Evolutionary conservation across 2,113 vertebrate species (phyloP), one percentile per base, ranked within the genome.

Genomic region (Elachura formosa): DNA sequence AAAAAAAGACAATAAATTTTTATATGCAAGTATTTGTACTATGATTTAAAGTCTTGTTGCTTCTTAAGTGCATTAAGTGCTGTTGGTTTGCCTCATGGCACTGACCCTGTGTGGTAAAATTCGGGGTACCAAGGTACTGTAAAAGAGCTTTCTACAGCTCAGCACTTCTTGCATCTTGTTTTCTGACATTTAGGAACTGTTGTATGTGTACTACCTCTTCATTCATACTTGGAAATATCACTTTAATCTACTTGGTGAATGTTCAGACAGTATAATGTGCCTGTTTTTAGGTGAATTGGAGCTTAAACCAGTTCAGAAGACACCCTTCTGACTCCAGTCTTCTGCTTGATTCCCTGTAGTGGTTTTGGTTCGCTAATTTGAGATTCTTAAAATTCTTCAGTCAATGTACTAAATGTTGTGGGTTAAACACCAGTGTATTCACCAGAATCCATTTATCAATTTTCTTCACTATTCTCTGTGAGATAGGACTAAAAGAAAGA

Each of bases 1-100:
- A 67, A 43, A 66, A 76, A 52, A 71, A 12, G 14, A 16, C 22
- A 95, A 97, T 94, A 97, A 95, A 96, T 87, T 92, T 96, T 97
- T 96, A 90, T 90, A 85, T 87, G 96, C 89, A 91, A 31, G 28
- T 62, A 46, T 64, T 71, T 84, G 58, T 91, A n/a, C 29, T 83
- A 4, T 76, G 66, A 34, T 45, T 82, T 68, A 4, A 67, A 77
- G 31, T 49, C 34, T 15, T 40, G 10, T 58, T 89, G 9, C 5
- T 77, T 92, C 61, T 68, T 12, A 45, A 56, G 29, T 63, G 33
- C 5, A 2, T 36, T 22, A 1, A 12, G 18, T 56, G 36, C 25
- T 56, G 3, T 69, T 87, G 80, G 14, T 86, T 83, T 83, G 33
- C 31, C 41, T 34, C 23, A 0, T 40, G 12, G 31, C 46, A 13